These are phyloP conservation scores for Rhinogobius similis DNA, from an alignment of 2,113 vertebrate genomes.

Conservation along the genomic window DNA sequence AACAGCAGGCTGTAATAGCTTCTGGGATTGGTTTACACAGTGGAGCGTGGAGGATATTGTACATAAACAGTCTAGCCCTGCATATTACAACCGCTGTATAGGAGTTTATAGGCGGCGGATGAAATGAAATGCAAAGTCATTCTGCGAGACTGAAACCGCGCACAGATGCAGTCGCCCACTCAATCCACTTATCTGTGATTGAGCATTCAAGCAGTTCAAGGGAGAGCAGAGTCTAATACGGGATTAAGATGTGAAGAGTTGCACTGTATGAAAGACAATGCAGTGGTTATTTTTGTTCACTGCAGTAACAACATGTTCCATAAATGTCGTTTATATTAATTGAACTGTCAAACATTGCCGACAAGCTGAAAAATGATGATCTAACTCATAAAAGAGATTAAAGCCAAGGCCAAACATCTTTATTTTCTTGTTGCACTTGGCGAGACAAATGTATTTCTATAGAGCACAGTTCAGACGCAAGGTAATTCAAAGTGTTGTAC, in stretches of 20 bases:
- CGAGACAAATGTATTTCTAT: too few species aligned
- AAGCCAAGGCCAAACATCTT: not conserved
- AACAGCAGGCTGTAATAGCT: slow-evolving; percentile 4
- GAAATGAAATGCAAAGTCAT: slow-evolving; percentile 26
- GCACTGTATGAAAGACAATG: not conserved
- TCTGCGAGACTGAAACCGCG: slow-evolving; percentile 8
- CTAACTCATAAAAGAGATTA: not conserved
- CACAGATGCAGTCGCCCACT: slow-evolving; percentile 28
- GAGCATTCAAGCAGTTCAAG: slow-evolving; percentile 12
- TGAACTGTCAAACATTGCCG: too few species aligned
- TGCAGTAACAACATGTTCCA: not conserved
- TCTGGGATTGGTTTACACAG: slow-evolving; percentile 7
- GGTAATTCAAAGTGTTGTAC: too few species aligned
- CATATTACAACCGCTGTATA: not conserved
- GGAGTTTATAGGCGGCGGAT: not conserved
- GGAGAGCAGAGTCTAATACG: not conserved
- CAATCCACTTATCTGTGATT: slow-evolving; percentile 16
- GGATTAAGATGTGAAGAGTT: not conserved
- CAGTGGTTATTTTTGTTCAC: not conserved
- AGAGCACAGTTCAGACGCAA: too few species aligned
- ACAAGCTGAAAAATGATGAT: not conserved
- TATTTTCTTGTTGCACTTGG: too few species aligned
- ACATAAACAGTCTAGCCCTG: not conserved
- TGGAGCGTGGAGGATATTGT: not conserved
- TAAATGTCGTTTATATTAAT: not conserved